These are phyloP conservation scores for Eristalinus sepulchralis DNA, from an alignment of 2,888 invertebrate species.

Conservation along the genomic window DNA sequence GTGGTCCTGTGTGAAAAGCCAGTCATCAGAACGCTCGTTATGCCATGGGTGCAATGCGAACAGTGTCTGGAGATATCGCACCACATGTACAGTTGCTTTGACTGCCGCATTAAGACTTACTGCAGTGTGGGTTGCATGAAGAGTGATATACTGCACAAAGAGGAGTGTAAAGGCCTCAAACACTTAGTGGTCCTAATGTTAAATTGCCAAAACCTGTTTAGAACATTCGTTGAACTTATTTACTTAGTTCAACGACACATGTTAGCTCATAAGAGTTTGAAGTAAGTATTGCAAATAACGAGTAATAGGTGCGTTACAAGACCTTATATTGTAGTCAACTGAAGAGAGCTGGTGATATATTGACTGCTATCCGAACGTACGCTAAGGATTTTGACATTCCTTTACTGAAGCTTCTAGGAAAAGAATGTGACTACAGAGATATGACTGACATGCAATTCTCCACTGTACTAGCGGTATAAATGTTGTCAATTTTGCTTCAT, in stretches of 20 bases:
- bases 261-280: conserved; percentile 3
- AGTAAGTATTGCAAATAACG: conserved; percentile 6
- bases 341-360: conserved; percentile 7
- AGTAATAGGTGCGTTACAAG: background rate
- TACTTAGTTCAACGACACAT: conserved; percentile 13
- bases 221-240: conserved; percentile 12
- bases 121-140: conserved; percentile 17
- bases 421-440: conserved; percentile 10
- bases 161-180: conserved; percentile 45
- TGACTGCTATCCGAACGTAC: conserved; percentile 21
- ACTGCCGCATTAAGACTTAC: conserved; percentile 29
- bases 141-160: conserved; percentile 16
- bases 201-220: conserved; percentile 27
- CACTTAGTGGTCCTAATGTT: conserved; percentile 24
- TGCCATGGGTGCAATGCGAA: conserved; percentile 43
- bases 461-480: conserved; percentile 27
- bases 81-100: conserved; percentile 19
- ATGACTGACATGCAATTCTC: conserved; percentile 34
- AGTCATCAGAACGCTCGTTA: background rate
- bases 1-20: conserved; percentile 32
- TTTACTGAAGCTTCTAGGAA: conserved; percentile 12
- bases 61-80: conserved; percentile 17
- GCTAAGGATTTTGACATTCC: conserved; percentile 22
- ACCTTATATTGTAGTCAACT: conserved; percentile 10
- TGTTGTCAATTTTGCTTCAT: background rate